Percentiles rank a stretch among this genome's conserved stretches.
phyloP scores from a whole-genome alignment of 2,888 invertebrate genomes.

The Troilus luridus region DNA sequence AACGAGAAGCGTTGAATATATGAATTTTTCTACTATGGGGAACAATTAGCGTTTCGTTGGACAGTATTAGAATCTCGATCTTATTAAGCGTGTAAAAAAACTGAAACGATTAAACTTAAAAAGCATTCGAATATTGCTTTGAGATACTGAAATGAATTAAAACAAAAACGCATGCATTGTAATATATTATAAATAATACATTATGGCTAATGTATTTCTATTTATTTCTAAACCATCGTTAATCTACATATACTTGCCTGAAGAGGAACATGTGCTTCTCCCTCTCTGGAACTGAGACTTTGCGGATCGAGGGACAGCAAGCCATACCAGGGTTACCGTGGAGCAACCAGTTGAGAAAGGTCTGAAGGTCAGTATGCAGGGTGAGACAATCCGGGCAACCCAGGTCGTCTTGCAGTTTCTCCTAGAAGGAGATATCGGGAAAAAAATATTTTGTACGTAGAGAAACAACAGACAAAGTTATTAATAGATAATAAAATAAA shows the following conservation, averaged over 20 bases:
- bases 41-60: no score
- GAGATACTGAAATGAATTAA: no score
- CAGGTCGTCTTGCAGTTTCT: slow-evolving; percentile 50
- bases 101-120: no score
- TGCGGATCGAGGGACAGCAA: slow-evolving; percentile 29
- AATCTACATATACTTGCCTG: neutral
- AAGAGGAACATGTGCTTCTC: slow-evolving; percentile 38
- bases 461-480: no score
- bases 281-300: neutral
- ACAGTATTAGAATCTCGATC: no score
- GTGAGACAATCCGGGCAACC: slow-evolving; percentile 60
- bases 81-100: no score
- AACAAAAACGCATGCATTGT: no score
- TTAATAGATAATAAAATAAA: no score
- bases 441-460: no score
- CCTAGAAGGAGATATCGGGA: neutral
- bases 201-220: neutral
- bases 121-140: no score
- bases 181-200: neutral
- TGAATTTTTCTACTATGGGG: no score
- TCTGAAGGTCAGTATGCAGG: slow-evolving; percentile 59
- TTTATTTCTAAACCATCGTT: neutral
- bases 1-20: no score
- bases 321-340: slow-evolving; percentile 48
- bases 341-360: slow-evolving; percentile 60